Evolutionary conservation across 2,888 invertebrate genomes (phyloP), one percentile per base, ranked within the genome.

Genomic region (Scelioninae gen. 2): DNA sequence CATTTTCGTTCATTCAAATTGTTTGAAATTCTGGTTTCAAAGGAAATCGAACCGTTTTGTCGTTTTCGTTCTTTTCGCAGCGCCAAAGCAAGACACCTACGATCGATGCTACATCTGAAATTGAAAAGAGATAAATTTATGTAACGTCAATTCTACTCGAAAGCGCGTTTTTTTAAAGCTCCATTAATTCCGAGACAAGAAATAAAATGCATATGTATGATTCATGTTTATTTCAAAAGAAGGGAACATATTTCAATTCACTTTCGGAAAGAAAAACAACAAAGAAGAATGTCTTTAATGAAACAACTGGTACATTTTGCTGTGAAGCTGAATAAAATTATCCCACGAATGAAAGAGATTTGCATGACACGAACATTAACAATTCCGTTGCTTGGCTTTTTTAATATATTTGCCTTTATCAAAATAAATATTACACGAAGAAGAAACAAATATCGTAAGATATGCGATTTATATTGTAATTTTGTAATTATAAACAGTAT

Each of bases 151-250:
- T 57, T 57, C 41, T 31, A 11, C 10, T n/a, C 28, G 41, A 31
- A 57, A 57, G 10, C 13, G 18, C 16, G 7, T 11, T 31, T 31
- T 53, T 57, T 43, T 11, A 31, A 10, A 25, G 43, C 31, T 18
- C 18, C 18, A 45, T 57, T 39, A 57, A 43, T 57, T 18, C 31
- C 25, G 22, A 10, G 10, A 55, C 55, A 35, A 52, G 35, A 52
- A 52, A 52, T 28, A 11, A 55, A 39, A 55, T 55, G 41, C 55
- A 55, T 55, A 55, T 55, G 22, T 39, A 55, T 55, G 55, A 41
- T 28, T 11, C 48, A 48, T 48, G 48, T 48, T 48, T 31, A 48
- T 31, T 48, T 28, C 48, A 31, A 13, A 15, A 25, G 19, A 3
- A 19, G 11, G 11, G 3, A 35, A 35, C 35, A 48, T 31, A 48